Conservation (phyloP, 2,113 vertebrate genomes). For the Cyphomyrus discorhynchus region DNA sequence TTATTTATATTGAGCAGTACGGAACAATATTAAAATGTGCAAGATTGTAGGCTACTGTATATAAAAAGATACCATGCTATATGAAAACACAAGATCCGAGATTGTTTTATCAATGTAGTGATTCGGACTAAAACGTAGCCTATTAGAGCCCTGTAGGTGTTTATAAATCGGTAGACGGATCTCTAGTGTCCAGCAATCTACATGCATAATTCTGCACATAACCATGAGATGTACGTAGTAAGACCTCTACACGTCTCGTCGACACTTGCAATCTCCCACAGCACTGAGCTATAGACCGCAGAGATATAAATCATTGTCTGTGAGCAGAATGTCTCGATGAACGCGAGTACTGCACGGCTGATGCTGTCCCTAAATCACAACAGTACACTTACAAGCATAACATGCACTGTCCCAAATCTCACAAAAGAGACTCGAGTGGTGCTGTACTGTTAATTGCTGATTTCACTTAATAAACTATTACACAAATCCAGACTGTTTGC, state of each 20-base stretch:
- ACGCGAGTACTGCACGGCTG: constrained; percentile 39
- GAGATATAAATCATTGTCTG: constrained; percentile 63
- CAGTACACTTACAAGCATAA: constrained; percentile 25
- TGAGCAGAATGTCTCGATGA: constrained; percentile 58
- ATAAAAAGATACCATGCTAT: neutral
- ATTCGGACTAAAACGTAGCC: neutral
- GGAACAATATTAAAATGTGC: neutral
- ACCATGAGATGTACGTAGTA: constrained; percentile 61
- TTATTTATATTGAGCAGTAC: neutral
- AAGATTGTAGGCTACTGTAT: neutral
- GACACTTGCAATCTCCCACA: constrained; percentile 53
- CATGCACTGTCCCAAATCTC: neutral
- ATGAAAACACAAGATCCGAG: neutral
- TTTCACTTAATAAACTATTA: neutral
- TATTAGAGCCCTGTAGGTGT: neutral
- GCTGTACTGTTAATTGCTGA: neutral
- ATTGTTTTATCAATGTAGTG: neutral
- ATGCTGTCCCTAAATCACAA: constrained; percentile 60
- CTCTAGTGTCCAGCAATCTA: constrained; percentile 39
- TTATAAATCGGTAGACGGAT: neutral
- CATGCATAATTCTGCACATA: constrained; percentile 34
- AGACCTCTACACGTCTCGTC: constrained; percentile 53
- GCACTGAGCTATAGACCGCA: constrained; percentile 42
- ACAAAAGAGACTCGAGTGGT: neutral
- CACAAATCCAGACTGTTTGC: neutral